A percentile compares a stretch with the other conserved stretches of the same genome.
These are phyloP conservation scores for Microtus montanus DNA, from an alignment of 2,113 vertebrate genomes.

Conservation along the genomic window DNA sequence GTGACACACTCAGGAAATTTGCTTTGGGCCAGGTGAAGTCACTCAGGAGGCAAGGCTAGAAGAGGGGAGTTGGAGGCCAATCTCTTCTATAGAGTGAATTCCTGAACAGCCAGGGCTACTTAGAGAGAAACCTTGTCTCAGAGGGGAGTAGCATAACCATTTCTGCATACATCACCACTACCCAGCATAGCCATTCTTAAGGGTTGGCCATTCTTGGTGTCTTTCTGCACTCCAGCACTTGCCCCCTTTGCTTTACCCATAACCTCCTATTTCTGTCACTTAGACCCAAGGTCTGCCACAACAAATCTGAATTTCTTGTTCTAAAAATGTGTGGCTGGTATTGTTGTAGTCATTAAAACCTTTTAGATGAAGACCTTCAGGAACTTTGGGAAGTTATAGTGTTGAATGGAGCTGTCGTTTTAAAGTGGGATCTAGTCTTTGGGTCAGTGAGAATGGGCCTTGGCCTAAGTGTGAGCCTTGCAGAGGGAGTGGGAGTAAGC, in stretches of 20 bases:
- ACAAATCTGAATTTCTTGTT: background rate
- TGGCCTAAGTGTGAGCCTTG: background rate
- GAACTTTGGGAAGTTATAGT: no score
- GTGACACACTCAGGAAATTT: no score
- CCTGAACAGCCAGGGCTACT: background rate
- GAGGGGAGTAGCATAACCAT: background rate
- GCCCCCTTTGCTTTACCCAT: background rate
- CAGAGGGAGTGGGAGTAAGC: background rate
- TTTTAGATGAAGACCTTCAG: no score
- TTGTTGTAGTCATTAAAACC: background rate
- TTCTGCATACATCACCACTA: no score
- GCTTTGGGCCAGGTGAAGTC: no score
- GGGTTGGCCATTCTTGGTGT: background rate
- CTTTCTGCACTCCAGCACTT: background rate
- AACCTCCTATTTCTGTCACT: background rate
- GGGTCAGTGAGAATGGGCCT: background rate
- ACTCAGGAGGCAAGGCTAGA: background rate
- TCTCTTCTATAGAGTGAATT: background rate
- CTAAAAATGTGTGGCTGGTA: background rate
- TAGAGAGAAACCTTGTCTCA: background rate
- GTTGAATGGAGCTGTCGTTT: background rate
- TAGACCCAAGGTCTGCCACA: background rate
- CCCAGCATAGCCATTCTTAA: background rate
- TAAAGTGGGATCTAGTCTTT: background rate
- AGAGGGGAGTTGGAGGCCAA: background rate